Percentiles rank a stretch among this genome's conserved stretches.
These are phyloP conservation scores for Candidula unifasciata DNA, from an alignment of 2,888 invertebrate species.

Conservation along the genomic window DNA sequence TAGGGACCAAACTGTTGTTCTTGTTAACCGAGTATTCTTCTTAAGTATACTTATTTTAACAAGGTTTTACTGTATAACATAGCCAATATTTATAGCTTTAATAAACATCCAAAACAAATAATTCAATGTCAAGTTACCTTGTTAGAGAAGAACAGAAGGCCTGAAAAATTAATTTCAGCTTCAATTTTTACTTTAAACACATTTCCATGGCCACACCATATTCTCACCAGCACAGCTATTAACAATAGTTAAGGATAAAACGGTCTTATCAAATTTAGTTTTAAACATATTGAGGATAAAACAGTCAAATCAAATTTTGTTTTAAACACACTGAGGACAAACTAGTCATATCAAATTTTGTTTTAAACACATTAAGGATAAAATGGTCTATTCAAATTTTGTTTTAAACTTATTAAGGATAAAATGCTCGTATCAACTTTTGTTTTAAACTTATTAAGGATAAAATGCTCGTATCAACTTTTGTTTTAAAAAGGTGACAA, in stretches of 20 bases:
- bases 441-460: background rate
- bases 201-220: constrained; percentile 66
- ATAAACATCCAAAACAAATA: background rate
- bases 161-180: constrained; percentile 91
- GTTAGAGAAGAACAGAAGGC: constrained; percentile 83
- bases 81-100: background rate
- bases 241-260: constrained; percentile 17
- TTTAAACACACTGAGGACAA: too few species aligned
- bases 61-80: background rate
- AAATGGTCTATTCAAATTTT: too few species aligned
- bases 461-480: too few species aligned
- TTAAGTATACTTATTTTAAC: too few species aligned
- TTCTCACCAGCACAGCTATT: constrained; percentile 64
- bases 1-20: too few species aligned
- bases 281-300: background rate
- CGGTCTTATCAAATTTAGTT: background rate
- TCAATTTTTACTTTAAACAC: constrained; percentile 81
- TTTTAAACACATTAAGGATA: background rate
- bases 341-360: background rate
- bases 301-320: too few species aligned
- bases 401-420: too few species aligned
- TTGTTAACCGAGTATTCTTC: too few species aligned
- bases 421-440: background rate
- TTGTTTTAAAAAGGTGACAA: too few species aligned
- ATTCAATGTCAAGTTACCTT: constrained; percentile 64